Evolutionary conservation across 2,797 vertebrate species (phyloP), one percentile per base, ranked within the genome.

Genomic region (Fistularia tabacaria): DNA sequence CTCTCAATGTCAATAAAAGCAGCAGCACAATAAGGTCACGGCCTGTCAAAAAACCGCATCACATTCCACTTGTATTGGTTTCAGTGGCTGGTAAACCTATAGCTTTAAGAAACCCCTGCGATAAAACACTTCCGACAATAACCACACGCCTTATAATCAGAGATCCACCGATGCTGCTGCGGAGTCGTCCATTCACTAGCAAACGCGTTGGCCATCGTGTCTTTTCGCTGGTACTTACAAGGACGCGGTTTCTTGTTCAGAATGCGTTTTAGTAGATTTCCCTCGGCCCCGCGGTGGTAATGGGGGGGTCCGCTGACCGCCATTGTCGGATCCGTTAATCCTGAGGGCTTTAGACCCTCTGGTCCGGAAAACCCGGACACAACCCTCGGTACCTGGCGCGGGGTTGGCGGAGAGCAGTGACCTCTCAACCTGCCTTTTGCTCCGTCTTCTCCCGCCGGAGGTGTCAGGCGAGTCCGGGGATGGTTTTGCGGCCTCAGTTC

Each of bases 71-170:
- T 36, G 1, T 51, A 64, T 14, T 38, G 40, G 51, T 67, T 44
- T 54, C 14, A n/a, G 0, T 3, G 41, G 39, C 7, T 49, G 7
- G 52, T 52, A 43, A 55, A 59, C 39, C 46, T 64, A 71, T 36
- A 51, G 62, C 67, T 73, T 79, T 71, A 73, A 79, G 74, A 71
- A n/a, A 62, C 37, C n/a, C 51, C 38, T 47, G 44, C 38, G 36
- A 44, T 4, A 61, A 44, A 53, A 62, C 51, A 64, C 63, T 49
- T 73, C 59, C 51, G 8, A 66, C 50, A 52, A 14, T 8, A 8
- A 55, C 45, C 53, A 36, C n/a, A 36, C 40, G 39, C 25, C 25
- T 5, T 2, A 25, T 25, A 25, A 25, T 25, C 25, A 25, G 25
- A 25, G 25, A 25, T 25, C 25, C 25, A 5, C 25, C 25, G 2